Evolutionary conservation across 2,113 vertebrate genomes (phyloP).

Genomic region (Peromyscus californicus): DNA sequence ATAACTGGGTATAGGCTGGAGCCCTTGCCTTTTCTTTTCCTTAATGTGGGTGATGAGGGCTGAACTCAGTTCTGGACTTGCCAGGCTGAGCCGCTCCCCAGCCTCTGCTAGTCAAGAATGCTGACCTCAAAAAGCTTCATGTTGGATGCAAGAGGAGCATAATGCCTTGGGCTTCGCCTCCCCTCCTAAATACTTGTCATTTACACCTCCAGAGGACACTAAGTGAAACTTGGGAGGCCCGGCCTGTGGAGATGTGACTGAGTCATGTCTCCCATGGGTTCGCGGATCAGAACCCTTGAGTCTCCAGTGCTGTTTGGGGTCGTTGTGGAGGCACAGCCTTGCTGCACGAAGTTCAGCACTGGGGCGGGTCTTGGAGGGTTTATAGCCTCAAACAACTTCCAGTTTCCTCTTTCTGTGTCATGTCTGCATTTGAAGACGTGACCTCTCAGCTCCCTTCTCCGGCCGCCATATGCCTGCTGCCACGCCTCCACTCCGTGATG

Average conservation of each 20-base stretch:
- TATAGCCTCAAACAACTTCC: background rate
- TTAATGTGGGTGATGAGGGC: background rate
- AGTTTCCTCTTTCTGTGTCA: background rate
- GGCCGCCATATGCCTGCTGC: background rate
- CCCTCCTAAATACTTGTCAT: conserved; percentile 17
- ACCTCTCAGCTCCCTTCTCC: background rate
- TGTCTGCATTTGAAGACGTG: background rate
- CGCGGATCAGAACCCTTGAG: background rate
- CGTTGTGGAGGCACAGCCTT: background rate
- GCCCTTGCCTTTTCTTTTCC: background rate
- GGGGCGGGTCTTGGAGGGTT: background rate
- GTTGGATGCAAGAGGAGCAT: background rate
- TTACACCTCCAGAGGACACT: background rate
- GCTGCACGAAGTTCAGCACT: too few relatives aligned
- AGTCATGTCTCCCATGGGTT: background rate
- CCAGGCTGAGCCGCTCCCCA: background rate
- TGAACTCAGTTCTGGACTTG: background rate
- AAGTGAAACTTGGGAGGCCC: background rate
- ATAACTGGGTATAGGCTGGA: background rate
- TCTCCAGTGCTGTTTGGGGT: background rate
- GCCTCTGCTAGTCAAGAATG: background rate
- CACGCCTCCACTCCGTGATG: background rate
- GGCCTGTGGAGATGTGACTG: background rate
- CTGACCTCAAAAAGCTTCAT: background rate
- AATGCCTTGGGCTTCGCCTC: background rate